Base-by-base conservation (phyloP, 2,797 vertebrate genomes). In the Myotis findleyi region DNA sequence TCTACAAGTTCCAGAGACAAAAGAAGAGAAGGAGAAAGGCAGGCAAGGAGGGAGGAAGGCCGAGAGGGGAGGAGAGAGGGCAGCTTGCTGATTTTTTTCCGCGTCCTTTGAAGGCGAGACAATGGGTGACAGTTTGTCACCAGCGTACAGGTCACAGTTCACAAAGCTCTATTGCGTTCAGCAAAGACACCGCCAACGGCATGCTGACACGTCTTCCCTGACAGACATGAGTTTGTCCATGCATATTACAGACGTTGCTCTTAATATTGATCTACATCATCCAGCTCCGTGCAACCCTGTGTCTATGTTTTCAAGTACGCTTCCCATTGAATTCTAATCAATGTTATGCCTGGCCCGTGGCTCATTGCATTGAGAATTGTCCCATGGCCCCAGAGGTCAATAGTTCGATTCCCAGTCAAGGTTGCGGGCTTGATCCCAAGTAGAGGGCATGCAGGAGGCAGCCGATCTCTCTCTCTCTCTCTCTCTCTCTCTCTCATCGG, bases 81-180 rank as follows among this genome's bases (percentile, higher is more conserved):
- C 30, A 69, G 25, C 27, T 13, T 5, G 51, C 53, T 71, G 55
- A 11, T 76, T 79, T 82, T 82, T 13, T 79, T 85, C 8, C 69
- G 57, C 75, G 53, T 38, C 76, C 53, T 94, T 87, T 93, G 75
- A 91, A 69, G 75, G 36, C 23, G 71, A 88, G 68, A 89, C 53
- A 93, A 80, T 69, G 68, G 51, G 53, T 57, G 47, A 73, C 71
- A 14, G 51, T 23, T 57, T 30, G 59, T 12, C 59, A 62, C 25
- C 27, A 2, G n/a, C 25, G 20, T 20, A 2, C n/a, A 87, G 82
- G 77, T 83, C 85, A 93, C 72, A 79, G 81, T 16, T 69, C 72
- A 69, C 87, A 82, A 91, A 79, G 76, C 77, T 93, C 36, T 73
- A 21, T 80, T 41, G 6, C 59, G 27, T 5, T 6, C 25, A 30